Evolutionary conservation across 2,113 vertebrate genomes (phyloP).

Genomic region (Manacus vitellinus): DNA sequence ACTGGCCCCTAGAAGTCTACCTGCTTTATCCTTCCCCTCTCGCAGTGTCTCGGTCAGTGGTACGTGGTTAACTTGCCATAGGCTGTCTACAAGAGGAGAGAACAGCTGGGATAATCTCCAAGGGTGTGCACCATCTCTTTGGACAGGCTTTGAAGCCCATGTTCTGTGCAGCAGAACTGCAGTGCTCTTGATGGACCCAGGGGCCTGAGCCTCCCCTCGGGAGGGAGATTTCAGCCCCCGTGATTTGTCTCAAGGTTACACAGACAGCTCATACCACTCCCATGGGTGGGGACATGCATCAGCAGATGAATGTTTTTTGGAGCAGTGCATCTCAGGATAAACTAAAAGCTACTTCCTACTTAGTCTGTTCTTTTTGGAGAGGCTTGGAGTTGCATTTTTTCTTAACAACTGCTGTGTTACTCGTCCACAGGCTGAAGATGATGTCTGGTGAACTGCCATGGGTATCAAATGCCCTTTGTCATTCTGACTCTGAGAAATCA

Average conservation of each 20-base stretch:
- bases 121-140: background rate
- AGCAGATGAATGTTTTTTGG: background rate
- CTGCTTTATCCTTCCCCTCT: background rate
- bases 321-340: background rate
- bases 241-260: background rate
- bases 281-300: fast-evolving
- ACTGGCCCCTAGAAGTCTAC: background rate
- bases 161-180: background rate
- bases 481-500: background rate
- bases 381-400: background rate
- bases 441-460: background rate
- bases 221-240: background rate
- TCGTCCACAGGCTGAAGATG: background rate
- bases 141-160: background rate
- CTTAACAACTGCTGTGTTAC: background rate
- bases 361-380: background rate
- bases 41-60: fast-evolving
- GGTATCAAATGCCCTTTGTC: background rate
- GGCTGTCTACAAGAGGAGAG: background rate
- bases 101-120: background rate
- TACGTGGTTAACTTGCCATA: fast-evolving
- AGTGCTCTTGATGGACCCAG: background rate
- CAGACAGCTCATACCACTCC: fast-evolving
- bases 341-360: background rate
- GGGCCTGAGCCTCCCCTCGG: background rate